Conservation (phyloP, 2,797 vertebrate species). For the Gymnoscopelus microlampas region DNA sequence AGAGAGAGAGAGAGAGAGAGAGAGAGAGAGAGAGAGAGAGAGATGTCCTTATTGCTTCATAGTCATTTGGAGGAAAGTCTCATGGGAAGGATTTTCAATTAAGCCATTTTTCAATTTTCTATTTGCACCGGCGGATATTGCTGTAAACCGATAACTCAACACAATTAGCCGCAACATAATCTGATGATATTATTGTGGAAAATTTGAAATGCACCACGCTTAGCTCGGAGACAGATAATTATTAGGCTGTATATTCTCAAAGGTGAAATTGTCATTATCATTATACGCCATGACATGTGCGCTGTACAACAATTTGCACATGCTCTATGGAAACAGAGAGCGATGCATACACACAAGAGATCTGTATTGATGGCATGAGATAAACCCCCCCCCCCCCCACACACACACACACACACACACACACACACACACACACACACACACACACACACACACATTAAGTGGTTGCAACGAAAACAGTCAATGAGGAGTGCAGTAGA, state of each 20-base stretch:
- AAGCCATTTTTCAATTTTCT: background rate
- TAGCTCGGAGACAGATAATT: slow-evolving; percentile 16
- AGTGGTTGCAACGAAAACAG: too few species aligned
- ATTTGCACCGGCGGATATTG: slow-evolving; percentile 1
- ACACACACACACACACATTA: too few species aligned
- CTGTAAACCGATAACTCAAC: slow-evolving; percentile 10
- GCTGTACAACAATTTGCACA: background rate
- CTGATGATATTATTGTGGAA: slow-evolving; percentile 12
- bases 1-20: too few species aligned
- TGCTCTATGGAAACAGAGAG: background rate
- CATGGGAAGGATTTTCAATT: background rate
- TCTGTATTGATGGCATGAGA: background rate
- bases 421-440: background rate
- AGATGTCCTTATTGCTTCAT: background rate
- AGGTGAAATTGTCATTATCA: slow-evolving; percentile 28
- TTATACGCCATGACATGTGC: background rate
- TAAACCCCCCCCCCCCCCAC: background rate
- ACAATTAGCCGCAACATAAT: slow-evolving; percentile 29
- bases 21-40: background rate
- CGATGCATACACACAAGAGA: background rate
- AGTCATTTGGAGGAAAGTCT: slow-evolving; percentile 2
- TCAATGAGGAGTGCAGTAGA: background rate
- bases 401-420: slow-evolving; percentile 12
- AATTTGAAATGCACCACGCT: slow-evolving; percentile 12
- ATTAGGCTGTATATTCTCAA: slow-evolving; percentile 22